Evolutionary conservation across 2,797 vertebrate species (phyloP), one percentile per base, ranked within the genome.

Genomic region (Mus minutoides): DNA sequence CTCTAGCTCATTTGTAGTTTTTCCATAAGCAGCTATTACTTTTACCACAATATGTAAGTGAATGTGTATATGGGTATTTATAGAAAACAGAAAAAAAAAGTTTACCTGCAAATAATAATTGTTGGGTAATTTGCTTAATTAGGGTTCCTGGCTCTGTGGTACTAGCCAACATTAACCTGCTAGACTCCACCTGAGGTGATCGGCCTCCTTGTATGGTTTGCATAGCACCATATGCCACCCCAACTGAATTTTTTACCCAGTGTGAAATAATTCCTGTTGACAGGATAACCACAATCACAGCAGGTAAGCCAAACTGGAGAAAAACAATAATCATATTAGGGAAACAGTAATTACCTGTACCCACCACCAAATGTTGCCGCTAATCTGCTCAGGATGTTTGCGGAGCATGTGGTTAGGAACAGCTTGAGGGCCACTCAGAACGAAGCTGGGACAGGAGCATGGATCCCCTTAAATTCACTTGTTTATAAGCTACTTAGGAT

Each of bases 221-320:
- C 79, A 79, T 29, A 54, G 76, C 78, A 88, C 91, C 94, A 95
- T 98, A 93, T 91, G 94, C 95, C 91, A 56, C 62, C 84, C 92
- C 34, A 2, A 85, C 80, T 92, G 94, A 77, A 62, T 96, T 96
- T 96, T 78, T 92, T 85, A 88, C 49, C 85, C 86, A 82, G 54
- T 13, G 49, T 90, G 96, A 88, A 97, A 96, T 97, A 94, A 94
- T 84, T 21, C 58, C 97, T 94, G 78, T 94, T 95, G 96, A 97
- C 93, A 96, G 90, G 98, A 95, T 93, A 97, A 95, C 89, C 96
- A 37, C 93, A 93, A 84, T 83, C 97, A 21, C 4, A 97, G 96
- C 95, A 96, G 96, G 96, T 95, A 97, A 97, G 92, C 90, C 86
- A 85, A 92, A 96, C 90, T 64, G 34, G 26, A 83, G 71, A 46